Evolutionary conservation across 1,140 invertebrate genomes (phyloP).

Genomic region (Papilio dardanus): DNA sequence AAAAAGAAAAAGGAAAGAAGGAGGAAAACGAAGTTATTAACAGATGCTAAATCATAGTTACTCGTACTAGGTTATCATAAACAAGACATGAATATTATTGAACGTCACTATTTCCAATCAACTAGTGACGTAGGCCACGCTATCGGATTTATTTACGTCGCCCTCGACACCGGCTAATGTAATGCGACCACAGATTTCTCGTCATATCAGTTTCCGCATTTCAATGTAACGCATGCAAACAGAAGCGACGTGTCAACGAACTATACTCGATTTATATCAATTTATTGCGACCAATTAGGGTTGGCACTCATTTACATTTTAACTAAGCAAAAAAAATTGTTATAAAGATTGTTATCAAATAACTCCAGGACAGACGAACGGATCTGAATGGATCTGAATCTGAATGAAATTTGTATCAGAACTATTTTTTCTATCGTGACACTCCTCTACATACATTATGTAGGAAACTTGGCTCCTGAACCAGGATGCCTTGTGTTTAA

Average conservation of each 20-base stretch:
- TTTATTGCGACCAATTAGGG: neutral
- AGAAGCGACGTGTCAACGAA: conserved; percentile 6
- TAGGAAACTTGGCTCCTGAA: too few relatives aligned
- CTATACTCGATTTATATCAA: conserved; percentile 14
- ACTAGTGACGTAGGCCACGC: neutral
- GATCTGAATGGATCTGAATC: too few relatives aligned
- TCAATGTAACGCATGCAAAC: conserved; percentile 22
- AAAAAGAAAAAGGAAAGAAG: neutral
- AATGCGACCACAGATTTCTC: conserved; percentile 30
- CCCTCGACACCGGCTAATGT: conserved; percentile 8
- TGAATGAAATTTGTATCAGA: too few relatives aligned
- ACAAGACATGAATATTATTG: neutral
- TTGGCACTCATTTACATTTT: neutral
- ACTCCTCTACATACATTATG: too few relatives aligned
- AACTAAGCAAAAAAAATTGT: neutral
- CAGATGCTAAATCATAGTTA: neutral
- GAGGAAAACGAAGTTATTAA: neutral
- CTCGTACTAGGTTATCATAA: neutral
- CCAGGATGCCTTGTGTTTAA: too few relatives aligned
- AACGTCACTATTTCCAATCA: neutral
- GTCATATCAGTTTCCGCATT: conserved; percentile 16
- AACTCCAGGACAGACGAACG: too few relatives aligned
- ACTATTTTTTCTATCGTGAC: too few relatives aligned
- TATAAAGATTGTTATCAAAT: too few relatives aligned
- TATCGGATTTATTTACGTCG: conserved; percentile 14